phyloP scores from a whole-genome alignment of 2,888 invertebrate species.

The Uropetala carovei region DNA sequence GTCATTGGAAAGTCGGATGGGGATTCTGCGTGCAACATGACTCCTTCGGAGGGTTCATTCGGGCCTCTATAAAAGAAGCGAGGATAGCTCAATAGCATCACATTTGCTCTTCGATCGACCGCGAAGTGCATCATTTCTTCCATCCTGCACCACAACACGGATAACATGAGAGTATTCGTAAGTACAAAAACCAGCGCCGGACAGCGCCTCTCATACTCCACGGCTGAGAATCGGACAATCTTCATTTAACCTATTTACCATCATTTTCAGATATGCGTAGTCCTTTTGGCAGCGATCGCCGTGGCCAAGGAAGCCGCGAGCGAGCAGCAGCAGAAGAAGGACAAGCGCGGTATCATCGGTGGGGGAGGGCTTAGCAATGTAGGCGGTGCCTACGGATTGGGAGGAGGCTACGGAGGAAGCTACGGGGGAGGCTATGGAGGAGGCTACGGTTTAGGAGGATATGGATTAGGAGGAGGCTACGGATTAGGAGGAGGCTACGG shows the following conservation, averaged over 20 bases:
- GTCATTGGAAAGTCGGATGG: conserved; percentile 28
- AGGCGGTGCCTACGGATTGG: background rate
- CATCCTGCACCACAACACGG: background rate
- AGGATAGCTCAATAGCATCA: background rate
- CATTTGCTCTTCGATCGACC: background rate
- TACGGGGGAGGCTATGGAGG: background rate
- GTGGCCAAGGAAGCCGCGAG: conserved; percentile 5
- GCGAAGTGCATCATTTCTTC: background rate
- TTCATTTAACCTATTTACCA: background rate
- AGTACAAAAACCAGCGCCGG: background rate
- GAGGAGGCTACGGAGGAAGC: background rate
- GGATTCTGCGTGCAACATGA: conserved; percentile 8
- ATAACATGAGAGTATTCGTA: conserved; percentile 17
- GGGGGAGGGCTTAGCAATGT: background rate
- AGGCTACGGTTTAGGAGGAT: background rate
- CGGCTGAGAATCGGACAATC: background rate
- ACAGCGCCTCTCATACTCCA: background rate
- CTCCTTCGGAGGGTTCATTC: background rate
- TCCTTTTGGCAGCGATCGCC: background rate
- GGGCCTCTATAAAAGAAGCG: conserved; percentile 24
- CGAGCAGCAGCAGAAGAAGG: conserved; percentile 25
- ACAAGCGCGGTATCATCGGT: conserved; percentile 34
- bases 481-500: conserved; percentile 23
- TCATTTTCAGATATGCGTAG: conserved; percentile 5
- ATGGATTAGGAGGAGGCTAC: background rate